Evolutionary conservation across 2,113 vertebrate genomes (phyloP).

Genomic region (Perca fluviatilis): DNA sequence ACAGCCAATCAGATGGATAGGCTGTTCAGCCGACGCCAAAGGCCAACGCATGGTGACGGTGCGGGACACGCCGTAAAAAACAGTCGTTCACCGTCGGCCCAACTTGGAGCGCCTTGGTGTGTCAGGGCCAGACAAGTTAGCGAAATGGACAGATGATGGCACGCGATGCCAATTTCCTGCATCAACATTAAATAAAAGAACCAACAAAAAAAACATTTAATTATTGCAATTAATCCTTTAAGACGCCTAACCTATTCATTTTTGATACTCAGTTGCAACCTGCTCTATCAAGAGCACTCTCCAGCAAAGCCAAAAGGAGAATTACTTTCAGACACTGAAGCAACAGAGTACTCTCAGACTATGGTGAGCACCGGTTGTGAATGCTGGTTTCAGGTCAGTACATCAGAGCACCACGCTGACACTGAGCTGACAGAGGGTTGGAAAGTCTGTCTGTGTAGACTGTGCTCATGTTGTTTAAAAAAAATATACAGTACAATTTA

Average conservation of each 20-base stretch:
- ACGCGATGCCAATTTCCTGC: neutral
- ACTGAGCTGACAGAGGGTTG: neutral
- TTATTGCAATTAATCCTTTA: neutral
- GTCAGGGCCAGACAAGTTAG: neutral
- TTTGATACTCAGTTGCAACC: neutral
- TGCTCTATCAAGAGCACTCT: neutral
- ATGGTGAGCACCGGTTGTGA: neutral
- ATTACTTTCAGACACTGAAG: neutral
- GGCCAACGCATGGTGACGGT: too few relatives aligned
- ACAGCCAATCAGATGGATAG: too few relatives aligned
- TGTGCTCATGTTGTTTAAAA: neutral
- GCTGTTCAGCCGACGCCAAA: too few relatives aligned
- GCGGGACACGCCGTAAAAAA: too few relatives aligned
- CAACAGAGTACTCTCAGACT: neutral
- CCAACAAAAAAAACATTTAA: neutral
- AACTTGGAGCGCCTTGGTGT: too few relatives aligned
- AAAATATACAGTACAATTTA: neutral
- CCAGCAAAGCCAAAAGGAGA: neutral
- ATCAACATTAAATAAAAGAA: neutral
- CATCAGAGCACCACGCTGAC: neutral
- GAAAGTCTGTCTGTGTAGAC: neutral
- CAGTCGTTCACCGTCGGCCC: too few relatives aligned
- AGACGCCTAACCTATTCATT: neutral
- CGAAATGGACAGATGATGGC: neutral
- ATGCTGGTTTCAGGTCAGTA: constrained; percentile 14